Evolutionary conservation across 2,888 invertebrate species (phyloP).

Genomic region (Trachelus iudaicus): DNA sequence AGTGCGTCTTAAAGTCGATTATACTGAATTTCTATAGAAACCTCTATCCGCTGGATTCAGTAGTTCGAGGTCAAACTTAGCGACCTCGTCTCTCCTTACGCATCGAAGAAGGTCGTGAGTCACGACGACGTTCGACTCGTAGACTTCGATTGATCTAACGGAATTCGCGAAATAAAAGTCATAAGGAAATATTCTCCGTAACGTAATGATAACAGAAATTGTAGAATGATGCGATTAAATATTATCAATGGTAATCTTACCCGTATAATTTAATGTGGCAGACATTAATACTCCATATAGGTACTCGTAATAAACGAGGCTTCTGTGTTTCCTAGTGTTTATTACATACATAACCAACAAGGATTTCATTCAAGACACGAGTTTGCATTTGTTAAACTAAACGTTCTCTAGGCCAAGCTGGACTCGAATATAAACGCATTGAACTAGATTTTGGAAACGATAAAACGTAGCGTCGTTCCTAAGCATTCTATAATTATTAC

Average conservation of each 20-base stretch:
- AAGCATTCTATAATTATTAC: background rate
- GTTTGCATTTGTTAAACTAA: background rate
- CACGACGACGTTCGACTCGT: background rate
- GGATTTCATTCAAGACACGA: background rate
- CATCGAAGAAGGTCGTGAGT: background rate
- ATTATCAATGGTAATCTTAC: background rate
- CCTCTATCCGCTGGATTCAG: background rate
- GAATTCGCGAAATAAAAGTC: background rate
- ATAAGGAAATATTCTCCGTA: background rate
- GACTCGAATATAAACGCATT: background rate
- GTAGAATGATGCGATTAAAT: background rate
- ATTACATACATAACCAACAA: background rate
- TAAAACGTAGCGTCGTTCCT: background rate
- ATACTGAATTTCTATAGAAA: background rate
- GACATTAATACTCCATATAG: background rate
- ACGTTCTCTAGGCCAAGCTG: background rate
- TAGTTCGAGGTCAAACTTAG: background rate
- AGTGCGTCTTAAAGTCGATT: background rate
- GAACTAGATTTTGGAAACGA: background rate
- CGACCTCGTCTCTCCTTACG: background rate
- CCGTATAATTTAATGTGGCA: background rate
- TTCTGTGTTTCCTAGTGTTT: background rate
- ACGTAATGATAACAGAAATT: background rate
- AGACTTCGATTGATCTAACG: background rate
- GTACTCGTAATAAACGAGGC: background rate